Evolutionary conservation across 1,140 invertebrate genomes (phyloP).

Genomic region (Zeugodacus cucurbitae): DNA sequence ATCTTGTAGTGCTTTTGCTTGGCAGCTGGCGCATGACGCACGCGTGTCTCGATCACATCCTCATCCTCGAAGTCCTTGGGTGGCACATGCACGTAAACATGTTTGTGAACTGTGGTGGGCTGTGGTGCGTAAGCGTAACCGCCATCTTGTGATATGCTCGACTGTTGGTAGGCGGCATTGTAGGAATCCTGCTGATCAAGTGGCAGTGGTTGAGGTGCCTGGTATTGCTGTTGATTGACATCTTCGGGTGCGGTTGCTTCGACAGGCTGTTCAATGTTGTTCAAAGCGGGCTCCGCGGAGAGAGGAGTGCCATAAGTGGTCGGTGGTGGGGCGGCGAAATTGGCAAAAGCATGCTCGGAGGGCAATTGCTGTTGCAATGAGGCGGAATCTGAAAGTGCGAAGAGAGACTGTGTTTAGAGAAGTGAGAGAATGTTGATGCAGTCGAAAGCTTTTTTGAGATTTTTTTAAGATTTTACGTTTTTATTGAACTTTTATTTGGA

Average conservation of each 20-base stretch:
- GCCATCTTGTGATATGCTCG: constrained; percentile 52
- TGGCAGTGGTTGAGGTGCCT: not conserved
- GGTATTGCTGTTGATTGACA: not conserved
- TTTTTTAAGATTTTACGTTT: not conserved
- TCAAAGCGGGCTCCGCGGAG: not conserved
- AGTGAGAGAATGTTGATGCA: not conserved
- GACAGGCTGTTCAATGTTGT: not conserved
- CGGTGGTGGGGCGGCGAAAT: constrained; percentile 52
- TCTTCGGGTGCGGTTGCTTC: constrained; percentile 46
- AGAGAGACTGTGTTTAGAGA: not conserved
- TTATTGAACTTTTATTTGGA: not conserved
- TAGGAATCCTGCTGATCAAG: constrained; percentile 57
- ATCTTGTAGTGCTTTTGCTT: constrained; percentile 87
- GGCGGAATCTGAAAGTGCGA: constrained; percentile 46
- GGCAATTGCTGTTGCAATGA: constrained; percentile 56
- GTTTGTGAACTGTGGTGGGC: constrained; percentile 73
- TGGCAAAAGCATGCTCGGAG: constrained; percentile 57
- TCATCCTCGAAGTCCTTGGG: constrained; percentile 79
- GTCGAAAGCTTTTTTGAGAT: not conserved
- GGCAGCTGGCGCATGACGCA: constrained; percentile 70
- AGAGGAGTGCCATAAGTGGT: not conserved
- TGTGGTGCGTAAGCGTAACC: constrained; percentile 56
- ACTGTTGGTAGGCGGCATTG: constrained; percentile 58
- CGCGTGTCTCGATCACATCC: constrained; percentile 67
- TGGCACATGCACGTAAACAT: constrained; percentile 84